Percentiles rank a stretch among this genome's conserved stretches.
phyloP scores from a whole-genome alignment of 2,113 vertebrate genomes.

The Dolichotis patagonum region DNA sequence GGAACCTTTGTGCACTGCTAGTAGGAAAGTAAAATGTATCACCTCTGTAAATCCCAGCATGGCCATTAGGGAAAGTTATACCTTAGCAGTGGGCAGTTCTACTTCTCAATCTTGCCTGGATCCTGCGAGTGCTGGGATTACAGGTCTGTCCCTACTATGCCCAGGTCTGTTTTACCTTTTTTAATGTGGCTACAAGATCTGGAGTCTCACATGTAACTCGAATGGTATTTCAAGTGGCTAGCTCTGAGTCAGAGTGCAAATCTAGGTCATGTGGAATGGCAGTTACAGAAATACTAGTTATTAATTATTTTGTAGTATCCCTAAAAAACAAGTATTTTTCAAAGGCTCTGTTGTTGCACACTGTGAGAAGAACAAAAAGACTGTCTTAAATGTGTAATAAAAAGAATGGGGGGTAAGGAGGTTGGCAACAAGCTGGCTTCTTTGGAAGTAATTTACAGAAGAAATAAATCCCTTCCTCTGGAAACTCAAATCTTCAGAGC shows the following conservation, averaged over 20 bases:
- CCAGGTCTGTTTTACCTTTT: neutral
- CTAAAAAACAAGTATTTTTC: conserved; percentile 42
- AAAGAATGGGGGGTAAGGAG: neutral
- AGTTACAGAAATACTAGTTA: neutral
- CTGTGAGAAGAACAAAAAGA: neutral
- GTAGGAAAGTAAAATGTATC: accelerated
- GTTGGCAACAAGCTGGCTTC: neutral
- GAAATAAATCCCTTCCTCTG: neutral
- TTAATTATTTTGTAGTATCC: neutral
- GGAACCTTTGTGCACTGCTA: accelerated
- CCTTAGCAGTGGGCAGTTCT: neutral
- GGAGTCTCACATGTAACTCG: neutral
- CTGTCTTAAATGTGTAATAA: neutral
- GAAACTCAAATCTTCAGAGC: neutral
- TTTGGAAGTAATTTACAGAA: neutral
- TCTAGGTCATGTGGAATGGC: neutral
- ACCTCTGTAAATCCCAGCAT: neutral
- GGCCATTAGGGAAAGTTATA: too few species aligned
- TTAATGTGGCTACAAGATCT: neutral
- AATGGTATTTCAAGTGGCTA: neutral
- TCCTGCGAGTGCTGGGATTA: neutral
- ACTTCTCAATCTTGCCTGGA: neutral
- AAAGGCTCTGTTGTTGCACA: neutral
- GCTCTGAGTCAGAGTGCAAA: neutral
- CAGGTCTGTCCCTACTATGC: neutral